These are phyloP conservation scores for Drosophila saltans DNA, from an alignment of 1,140 invertebrate genomes.

Conservation along the genomic window DNA sequence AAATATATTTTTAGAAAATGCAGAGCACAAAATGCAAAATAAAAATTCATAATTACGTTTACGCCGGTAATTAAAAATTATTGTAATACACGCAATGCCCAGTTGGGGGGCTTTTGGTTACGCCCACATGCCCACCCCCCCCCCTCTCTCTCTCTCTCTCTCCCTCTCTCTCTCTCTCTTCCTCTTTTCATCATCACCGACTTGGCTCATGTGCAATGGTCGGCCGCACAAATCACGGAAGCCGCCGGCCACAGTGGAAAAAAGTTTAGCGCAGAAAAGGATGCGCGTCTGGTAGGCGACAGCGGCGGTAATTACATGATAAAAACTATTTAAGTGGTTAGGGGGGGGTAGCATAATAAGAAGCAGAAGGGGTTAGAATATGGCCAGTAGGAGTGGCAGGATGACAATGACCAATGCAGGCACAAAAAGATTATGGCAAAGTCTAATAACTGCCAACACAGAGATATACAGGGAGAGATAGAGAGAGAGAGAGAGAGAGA, in stretches of 20 bases:
- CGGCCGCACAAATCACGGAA: conserved; percentile 71
- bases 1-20: conserved; percentile 35
- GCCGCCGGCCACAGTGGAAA: conserved; percentile 45
- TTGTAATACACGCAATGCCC: conserved; percentile 82
- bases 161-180: too few relatives aligned
- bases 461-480: background rate
- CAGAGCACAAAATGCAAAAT: conserved; percentile 60
- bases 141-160: background rate
- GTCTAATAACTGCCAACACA: conserved; percentile 4
- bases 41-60: conserved; percentile 83
- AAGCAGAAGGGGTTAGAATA: too few relatives aligned
- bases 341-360: conserved; percentile 15
- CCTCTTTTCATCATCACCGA: too few relatives aligned
- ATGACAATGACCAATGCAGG: conserved; percentile 11
- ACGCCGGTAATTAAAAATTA: conserved; percentile 83
- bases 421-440: background rate
- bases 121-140: conserved; percentile 36
- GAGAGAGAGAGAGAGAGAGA: background rate
- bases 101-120: conserved; percentile 53
- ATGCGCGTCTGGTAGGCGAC: conserved; percentile 66
- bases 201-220: conserved; percentile 48
- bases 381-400: background rate
- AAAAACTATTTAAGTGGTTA: conserved; percentile 78
- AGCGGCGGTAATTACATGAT: conserved; percentile 78
- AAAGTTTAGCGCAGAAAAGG: conserved; percentile 22